A percentile compares a stretch with the other conserved stretches of the same genome.
phyloP scores from a whole-genome alignment of 2,888 invertebrate species.

The Apamea anceps region DNA sequence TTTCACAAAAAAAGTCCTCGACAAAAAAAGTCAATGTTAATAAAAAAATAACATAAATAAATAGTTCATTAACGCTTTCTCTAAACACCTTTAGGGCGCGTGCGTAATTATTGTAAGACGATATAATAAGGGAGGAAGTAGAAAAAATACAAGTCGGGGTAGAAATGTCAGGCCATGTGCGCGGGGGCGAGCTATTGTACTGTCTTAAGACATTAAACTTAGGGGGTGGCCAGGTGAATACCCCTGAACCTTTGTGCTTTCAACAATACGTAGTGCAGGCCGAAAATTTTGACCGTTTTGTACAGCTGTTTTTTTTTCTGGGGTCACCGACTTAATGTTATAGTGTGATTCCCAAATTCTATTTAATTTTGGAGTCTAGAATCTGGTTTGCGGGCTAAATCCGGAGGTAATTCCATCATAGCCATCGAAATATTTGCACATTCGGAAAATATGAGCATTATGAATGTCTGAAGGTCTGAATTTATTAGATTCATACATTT shows the following conservation, averaged over 20 bases:
- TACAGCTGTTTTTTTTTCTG: constrained; percentile 43
- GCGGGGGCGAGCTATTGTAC: constrained; percentile 84
- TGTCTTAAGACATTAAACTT: constrained; percentile 87
- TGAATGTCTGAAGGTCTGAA: too few relatives aligned
- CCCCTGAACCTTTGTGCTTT: constrained; percentile 74
- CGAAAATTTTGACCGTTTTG: constrained; percentile 58
- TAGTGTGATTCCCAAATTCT: background rate
- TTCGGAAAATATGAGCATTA: background rate
- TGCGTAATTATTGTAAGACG: constrained; percentile 83
- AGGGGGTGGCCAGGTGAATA: constrained; percentile 85
- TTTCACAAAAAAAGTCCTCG: constrained; percentile 46
- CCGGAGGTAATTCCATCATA: background rate
- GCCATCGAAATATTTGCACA: background rate
- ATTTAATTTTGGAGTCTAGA: background rate
- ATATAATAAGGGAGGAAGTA: constrained; percentile 84
- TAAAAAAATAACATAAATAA: constrained; percentile 68
- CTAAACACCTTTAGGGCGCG: constrained; percentile 88
- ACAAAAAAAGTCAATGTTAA: constrained; percentile 61
- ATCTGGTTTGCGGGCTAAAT: too few relatives aligned
- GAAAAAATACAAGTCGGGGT: constrained; percentile 80
- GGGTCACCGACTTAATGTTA: background rate
- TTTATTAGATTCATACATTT: too few relatives aligned
- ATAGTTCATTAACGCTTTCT: constrained; percentile 85
- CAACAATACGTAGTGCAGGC: constrained; percentile 55
- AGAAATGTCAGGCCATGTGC: constrained; percentile 86